Conservation (phyloP, 1,140 invertebrate genomes). For the Penaeus chinensis region DNA sequence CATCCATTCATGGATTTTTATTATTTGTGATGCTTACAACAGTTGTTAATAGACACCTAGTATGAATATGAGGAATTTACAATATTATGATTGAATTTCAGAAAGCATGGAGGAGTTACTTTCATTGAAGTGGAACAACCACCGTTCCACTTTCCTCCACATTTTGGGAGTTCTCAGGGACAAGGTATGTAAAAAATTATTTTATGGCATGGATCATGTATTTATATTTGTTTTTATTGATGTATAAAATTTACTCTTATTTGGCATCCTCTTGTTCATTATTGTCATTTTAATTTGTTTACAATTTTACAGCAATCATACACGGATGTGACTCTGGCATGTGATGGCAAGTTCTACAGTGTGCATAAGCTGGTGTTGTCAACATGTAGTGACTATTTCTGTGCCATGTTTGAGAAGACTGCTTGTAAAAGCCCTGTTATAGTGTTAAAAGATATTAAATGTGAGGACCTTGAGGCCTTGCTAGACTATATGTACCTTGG, state of each 20-base stretch:
- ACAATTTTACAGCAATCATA: constrained; percentile 59
- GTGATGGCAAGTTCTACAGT: constrained; percentile 62
- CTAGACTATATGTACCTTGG: constrained; percentile 64
- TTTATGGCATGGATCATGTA: background rate
- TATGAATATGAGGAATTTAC: background rate
- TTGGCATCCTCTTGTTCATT: background rate
- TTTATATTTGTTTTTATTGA: background rate
- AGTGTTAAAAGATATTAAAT: constrained; percentile 64
- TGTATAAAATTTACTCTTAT: background rate
- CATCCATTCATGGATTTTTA: too few relatives aligned
- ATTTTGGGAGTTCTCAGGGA: constrained; percentile 61
- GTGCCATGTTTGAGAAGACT: constrained; percentile 64
- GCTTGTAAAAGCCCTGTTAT: constrained; percentile 63
- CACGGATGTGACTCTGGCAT: constrained; percentile 62
- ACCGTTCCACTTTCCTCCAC: constrained; percentile 62
- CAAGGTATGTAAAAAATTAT: constrained; percentile 48
- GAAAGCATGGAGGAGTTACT: constrained; percentile 61
- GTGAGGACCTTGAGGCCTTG: constrained; percentile 63
- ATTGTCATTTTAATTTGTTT: constrained; percentile 6
- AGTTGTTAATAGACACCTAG: constrained; percentile 10
- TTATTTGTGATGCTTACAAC: constrained; percentile 7
- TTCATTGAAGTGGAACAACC: constrained; percentile 63
- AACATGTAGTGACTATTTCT: constrained; percentile 63
- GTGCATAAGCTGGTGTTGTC: constrained; percentile 63
- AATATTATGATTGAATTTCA: constrained; percentile 7